Evolutionary conservation across 2,888 invertebrate species (phyloP).

Genomic region (Drosophila quinaria): DNA sequence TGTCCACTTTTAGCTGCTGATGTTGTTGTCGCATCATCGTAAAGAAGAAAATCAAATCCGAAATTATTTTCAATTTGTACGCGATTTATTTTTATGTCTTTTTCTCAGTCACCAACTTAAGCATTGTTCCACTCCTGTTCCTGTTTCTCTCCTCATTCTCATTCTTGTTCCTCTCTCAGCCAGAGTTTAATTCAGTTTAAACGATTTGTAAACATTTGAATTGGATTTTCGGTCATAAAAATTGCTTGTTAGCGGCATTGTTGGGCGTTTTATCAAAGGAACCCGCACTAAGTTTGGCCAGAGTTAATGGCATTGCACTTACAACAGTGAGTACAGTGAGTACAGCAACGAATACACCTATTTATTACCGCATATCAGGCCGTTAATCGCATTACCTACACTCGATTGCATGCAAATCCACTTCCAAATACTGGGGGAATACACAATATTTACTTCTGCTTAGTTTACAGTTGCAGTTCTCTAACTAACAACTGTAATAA

Average conservation of each 20-base stretch:
- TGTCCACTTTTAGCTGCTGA: slow-evolving; percentile 54
- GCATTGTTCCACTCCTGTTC: slow-evolving; percentile 39
- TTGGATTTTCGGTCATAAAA: slow-evolving; percentile 83
- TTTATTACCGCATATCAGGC: slow-evolving; percentile 68
- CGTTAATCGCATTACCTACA: slow-evolving; percentile 77
- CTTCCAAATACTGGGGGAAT: slow-evolving; percentile 12
- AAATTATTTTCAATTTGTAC: slow-evolving; percentile 85
- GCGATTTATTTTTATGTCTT: slow-evolving; percentile 84
- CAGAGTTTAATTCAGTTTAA: slow-evolving; percentile 69
- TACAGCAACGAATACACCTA: slow-evolving; percentile 60
- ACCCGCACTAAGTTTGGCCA: slow-evolving; percentile 29
- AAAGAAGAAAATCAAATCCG: slow-evolving; percentile 83
- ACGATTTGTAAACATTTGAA: slow-evolving; percentile 84
- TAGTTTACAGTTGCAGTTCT: slow-evolving; percentile 18
- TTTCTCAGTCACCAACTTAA: slow-evolving; percentile 39
- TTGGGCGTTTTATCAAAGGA: slow-evolving; percentile 69
- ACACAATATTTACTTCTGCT: slow-evolving; percentile 11
- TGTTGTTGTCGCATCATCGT: slow-evolving; percentile 71
- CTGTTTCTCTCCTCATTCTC: background rate
- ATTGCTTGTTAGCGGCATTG: slow-evolving; percentile 72
- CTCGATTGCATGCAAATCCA: slow-evolving; percentile 62
- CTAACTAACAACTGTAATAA: slow-evolving; percentile 67
- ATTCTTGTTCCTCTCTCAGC: background rate
- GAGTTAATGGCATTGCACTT: slow-evolving; percentile 69
- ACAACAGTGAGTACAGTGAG: slow-evolving; percentile 27